phyloP scores from a whole-genome alignment of 1,140 invertebrate species.

The Listronotus oregonensis region DNA sequence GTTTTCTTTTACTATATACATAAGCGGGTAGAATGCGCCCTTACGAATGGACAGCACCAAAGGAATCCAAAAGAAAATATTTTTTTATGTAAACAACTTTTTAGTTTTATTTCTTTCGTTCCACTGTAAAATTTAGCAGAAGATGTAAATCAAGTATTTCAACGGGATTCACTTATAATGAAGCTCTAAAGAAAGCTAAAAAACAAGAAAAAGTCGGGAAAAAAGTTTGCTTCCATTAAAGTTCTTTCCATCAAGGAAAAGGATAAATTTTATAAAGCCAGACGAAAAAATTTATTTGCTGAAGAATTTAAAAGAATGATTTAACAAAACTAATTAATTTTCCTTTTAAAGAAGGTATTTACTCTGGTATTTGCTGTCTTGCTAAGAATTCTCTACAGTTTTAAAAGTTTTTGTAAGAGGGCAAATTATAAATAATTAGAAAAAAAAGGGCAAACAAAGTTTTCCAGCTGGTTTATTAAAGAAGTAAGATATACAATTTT shows the following conservation, averaged over 20 bases:
- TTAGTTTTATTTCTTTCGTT: not conserved
- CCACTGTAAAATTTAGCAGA: not conserved
- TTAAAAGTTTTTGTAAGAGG: not conserved
- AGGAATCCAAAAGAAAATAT: too few relatives aligned
- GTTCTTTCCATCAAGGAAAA: not conserved
- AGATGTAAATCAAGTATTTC: constrained; percentile 3
- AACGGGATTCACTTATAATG: constrained; percentile 11
- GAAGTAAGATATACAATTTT: too few relatives aligned
- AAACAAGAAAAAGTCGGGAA: not conserved
- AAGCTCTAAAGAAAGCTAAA: not conserved
- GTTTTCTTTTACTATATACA: too few relatives aligned
- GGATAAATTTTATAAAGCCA: constrained; percentile 2
- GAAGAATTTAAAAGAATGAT: constrained; percentile 4
- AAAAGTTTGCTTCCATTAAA: constrained; percentile 12
- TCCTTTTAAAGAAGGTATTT: constrained; percentile 4
- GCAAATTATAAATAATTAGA: not conserved
- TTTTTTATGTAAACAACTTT: too few relatives aligned
- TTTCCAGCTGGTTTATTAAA: too few relatives aligned
- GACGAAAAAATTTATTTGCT: not conserved
- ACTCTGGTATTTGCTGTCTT: constrained; percentile 1
- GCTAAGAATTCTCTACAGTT: not conserved
- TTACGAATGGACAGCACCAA: too few relatives aligned
- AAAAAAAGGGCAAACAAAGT: not conserved
- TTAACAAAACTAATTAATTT: constrained; percentile 1
- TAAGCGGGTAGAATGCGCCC: too few relatives aligned